Evolutionary conservation across 2,797 vertebrate genomes (phyloP), one percentile per base, ranked within the genome.

Genomic region (Karalla daura): DNA sequence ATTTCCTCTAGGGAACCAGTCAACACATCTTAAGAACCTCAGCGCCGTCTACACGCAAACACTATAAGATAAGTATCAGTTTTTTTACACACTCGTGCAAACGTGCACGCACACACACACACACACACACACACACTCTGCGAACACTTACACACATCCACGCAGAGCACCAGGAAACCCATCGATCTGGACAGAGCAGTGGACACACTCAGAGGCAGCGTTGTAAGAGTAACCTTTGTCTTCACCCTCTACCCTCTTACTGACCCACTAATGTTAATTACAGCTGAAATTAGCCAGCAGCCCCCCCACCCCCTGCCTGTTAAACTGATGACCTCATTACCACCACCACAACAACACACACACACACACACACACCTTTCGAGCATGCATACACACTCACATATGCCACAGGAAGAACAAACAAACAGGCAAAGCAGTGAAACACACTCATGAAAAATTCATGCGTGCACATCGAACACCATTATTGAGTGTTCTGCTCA

Each of bases 191-290:
- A 21, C 54, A 49, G 25, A 72, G 61, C 21, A 72, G 46, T 60
- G 46, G 74, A 61, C 64, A 30, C 51, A 56, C 64, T 56, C 14
- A 35, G 54, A 51, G 36, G 51, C 33, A 74, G 79, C 47, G 51
- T 59, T 51, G 61, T 70, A 61, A 41, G 24, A 21, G 55, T 87
- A 89, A 90, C 86, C 85, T 87, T 86, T 85, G 87, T 89, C 75
- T 81, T 84, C 78, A 76, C 78, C 74, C 82, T 65, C 44, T 73
- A 79, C 80, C 80, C 84, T 79, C 49, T 74, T 58, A 64, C 79
- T 86, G 85, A 88, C 84, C 88, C 80, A 81, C 74, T 86, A 87
- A 89, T 88, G 86, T 86, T 88, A 88, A 90, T 90, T 86, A 92
- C 81, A 84, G 73, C 86, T 84, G 81, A 77, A 90, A 89, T 87